phyloP scores from a whole-genome alignment of 2,113 vertebrate genomes.

The Platysternon megacephalum region DNA sequence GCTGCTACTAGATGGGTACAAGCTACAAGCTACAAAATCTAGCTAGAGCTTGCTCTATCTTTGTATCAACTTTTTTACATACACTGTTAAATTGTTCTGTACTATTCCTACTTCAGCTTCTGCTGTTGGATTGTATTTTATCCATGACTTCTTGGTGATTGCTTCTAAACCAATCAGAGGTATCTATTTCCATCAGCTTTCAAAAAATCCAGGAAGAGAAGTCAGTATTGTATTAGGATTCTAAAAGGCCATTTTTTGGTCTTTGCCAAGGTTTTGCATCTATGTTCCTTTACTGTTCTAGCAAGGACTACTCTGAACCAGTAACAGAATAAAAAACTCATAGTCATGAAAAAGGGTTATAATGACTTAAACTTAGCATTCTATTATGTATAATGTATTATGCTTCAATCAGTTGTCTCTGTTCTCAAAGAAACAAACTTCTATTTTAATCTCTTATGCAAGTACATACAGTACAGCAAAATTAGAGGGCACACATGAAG shows the following conservation, averaged over 20 bases:
- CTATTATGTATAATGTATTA: neutral
- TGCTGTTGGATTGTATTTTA: neutral
- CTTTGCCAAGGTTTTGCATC: neutral
- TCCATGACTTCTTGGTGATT: neutral
- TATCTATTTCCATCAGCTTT: neutral
- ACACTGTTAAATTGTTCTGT: neutral
- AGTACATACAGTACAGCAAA: neutral
- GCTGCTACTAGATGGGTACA: neutral
- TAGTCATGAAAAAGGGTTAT: neutral
- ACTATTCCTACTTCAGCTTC: neutral
- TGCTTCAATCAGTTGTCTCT: neutral
- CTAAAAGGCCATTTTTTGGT: neutral
- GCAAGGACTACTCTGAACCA: neutral
- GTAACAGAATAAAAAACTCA: neutral
- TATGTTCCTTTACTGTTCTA: neutral
- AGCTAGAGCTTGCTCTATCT: neutral
- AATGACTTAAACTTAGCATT: neutral
- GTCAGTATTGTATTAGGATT: neutral
- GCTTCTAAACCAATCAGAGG: neutral
- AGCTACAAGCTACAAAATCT: neutral
- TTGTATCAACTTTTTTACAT: neutral
- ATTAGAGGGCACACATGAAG: neutral
- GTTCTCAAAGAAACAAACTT: neutral
- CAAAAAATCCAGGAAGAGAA: neutral
- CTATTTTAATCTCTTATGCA: conserved; percentile 35